These are phyloP conservation scores for Bovichtus diacanthus DNA, from an alignment of 2,797 vertebrate species.

Conservation along the genomic window DNA sequence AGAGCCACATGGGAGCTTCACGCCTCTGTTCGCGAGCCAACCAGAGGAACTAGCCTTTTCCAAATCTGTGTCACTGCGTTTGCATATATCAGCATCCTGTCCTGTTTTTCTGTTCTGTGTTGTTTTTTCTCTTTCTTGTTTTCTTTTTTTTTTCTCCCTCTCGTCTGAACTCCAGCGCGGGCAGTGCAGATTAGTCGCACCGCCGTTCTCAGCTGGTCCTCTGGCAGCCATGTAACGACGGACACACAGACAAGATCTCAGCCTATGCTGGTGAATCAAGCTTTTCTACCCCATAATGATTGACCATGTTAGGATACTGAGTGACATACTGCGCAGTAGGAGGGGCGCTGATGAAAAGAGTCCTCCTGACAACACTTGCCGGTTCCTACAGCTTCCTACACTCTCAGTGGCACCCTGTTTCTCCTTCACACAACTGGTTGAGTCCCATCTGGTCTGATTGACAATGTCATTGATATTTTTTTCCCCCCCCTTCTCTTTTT, in stretches of 20 bases:
- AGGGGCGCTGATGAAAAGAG: constrained; percentile 72
- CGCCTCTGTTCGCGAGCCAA: constrained; percentile 92
- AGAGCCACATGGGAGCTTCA: constrained; percentile 90
- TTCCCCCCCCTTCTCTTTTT: constrained; percentile 83
- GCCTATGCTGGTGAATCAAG: constrained; percentile 69
- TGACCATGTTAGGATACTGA: constrained; percentile 67
- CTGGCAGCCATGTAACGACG: constrained; percentile 65
- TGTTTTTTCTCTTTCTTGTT: constrained; percentile 15
- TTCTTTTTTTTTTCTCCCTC: constrained; percentile 6
- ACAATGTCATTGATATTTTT: constrained; percentile 72
- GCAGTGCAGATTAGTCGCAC: constrained; percentile 75
- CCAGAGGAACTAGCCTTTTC: constrained; percentile 79
- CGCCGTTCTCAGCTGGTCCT: constrained; percentile 74
- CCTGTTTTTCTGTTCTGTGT: constrained; percentile 67
- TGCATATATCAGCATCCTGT: constrained; percentile 87
- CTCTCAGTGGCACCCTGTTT: constrained; percentile 70
- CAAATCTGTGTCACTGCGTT: constrained; percentile 85
- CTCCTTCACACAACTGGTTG: constrained; percentile 60
- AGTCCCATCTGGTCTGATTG: constrained; percentile 69
- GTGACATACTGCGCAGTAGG: constrained; percentile 61
- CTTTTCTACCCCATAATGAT: constrained; percentile 56
- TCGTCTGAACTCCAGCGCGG: constrained; percentile 67
- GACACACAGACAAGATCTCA: constrained; percentile 62
- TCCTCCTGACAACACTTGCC: constrained; percentile 68
- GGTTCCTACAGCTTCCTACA: constrained; percentile 53